Evolutionary conservation across 2,113 vertebrate species (phyloP).

Genomic region (Lipotes vexillifer): DNA sequence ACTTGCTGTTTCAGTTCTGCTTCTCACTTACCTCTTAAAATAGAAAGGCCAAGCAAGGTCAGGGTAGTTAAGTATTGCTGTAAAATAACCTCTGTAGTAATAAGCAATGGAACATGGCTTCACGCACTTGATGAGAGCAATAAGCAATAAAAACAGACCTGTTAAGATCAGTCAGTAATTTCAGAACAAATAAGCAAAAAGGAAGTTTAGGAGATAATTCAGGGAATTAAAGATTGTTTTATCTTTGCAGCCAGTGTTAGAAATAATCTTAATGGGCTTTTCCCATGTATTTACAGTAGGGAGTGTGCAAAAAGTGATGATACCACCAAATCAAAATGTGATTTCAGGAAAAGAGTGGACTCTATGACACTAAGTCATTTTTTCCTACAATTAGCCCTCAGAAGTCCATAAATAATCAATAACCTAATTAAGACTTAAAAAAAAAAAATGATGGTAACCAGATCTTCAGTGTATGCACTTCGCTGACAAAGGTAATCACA

Average conservation of each 20-base stretch:
- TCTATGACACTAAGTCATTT: neutral
- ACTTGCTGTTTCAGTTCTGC: neutral
- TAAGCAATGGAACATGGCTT: neutral
- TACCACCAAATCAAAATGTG: neutral
- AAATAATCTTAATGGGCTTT: slow-evolving; percentile 12
- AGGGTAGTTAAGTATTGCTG: slow-evolving; percentile 44
- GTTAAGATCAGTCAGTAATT: slow-evolving; percentile 62
- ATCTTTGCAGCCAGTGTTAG: slow-evolving; percentile 42
- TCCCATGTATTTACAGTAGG: slow-evolving; percentile 48
- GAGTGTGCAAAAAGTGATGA: slow-evolving; percentile 5
- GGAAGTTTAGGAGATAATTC: slow-evolving; percentile 57
- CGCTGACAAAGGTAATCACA: neutral
- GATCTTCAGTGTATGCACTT: neutral
- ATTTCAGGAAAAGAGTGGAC: neutral
- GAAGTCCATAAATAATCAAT: neutral
- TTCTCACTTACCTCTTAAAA: slow-evolving; percentile 32
- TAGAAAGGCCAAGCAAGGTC: slow-evolving; percentile 70
- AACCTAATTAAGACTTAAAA: neutral
- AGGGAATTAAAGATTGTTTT: slow-evolving; percentile 43
- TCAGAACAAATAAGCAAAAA: slow-evolving; percentile 64
- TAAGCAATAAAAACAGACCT: slow-evolving; percentile 62
- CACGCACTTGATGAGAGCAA: neutral
- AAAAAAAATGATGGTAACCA: neutral
- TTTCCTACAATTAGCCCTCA: neutral
- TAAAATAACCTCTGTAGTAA: slow-evolving; percentile 1